Conservation (phyloP, 2,113 vertebrate genomes). For the Daphoenositta chrysoptera region DNA sequence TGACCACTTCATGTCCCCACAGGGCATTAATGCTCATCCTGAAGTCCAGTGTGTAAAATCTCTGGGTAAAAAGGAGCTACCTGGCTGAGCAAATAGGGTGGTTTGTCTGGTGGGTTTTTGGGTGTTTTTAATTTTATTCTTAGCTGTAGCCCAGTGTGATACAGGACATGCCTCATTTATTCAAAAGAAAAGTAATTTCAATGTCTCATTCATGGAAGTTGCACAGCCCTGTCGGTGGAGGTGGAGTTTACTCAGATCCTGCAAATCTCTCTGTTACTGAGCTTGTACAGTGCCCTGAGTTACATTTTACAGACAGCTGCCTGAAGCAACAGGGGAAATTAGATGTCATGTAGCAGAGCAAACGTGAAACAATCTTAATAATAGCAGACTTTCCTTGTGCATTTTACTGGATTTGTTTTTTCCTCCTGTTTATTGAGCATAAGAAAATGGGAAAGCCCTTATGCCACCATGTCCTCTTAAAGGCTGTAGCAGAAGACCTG, state of each 20-base stretch:
- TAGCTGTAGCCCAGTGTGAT: background rate
- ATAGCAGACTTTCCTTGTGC: background rate
- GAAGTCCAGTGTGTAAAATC: background rate
- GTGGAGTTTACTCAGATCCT: background rate
- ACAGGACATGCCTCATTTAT: background rate
- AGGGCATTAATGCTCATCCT: background rate
- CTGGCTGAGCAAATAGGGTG: background rate
- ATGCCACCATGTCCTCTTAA: background rate
- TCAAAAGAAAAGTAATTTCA: background rate
- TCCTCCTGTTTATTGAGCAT: background rate
- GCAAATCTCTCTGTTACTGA: background rate
- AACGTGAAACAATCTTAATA: background rate
- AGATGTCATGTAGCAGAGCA: background rate
- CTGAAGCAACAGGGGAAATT: background rate
- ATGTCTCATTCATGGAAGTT: background rate
- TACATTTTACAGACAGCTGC: background rate
- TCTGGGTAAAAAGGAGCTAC: background rate
- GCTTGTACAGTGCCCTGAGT: background rate
- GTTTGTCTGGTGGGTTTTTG: background rate
- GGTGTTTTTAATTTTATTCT: background rate
- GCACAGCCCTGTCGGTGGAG: background rate
- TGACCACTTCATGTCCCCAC: background rate
- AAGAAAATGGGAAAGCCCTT: background rate
- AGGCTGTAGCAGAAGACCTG: background rate
- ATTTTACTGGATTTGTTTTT: background rate